Evolutionary conservation across 2,888 invertebrate genomes (phyloP).

Genomic region (Adineta ricciae): DNA sequence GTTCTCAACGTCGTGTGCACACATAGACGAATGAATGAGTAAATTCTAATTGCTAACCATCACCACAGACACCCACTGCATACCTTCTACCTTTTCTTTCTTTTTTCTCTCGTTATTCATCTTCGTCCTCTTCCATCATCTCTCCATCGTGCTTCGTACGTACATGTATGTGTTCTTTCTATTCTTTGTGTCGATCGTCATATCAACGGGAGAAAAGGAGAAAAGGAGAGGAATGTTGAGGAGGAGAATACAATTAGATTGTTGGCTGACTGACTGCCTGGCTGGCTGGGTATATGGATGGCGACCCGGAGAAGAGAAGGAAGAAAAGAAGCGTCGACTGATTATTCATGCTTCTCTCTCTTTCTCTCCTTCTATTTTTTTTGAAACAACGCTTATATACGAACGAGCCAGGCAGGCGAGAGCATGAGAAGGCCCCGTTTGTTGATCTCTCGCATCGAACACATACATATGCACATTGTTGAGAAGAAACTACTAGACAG

Average conservation of each 20-base stretch:
- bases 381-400: neutral
- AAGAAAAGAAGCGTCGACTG: constrained; percentile 15
- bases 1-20: neutral
- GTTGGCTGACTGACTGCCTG: neutral
- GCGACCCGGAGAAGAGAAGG: constrained; percentile 4
- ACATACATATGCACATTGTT: neutral
- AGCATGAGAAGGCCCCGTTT: constrained; percentile 12
- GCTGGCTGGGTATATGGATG: neutral
- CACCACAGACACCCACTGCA: neutral
- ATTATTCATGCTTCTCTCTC: constrained; percentile 12
- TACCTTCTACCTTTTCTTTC: constrained; percentile 15
- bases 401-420: neutral
- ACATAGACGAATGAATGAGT: neutral
- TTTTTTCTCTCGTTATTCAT: neutral
- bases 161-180: neutral
- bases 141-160: neutral
- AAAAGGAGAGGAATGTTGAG: neutral
- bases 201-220: neutral
- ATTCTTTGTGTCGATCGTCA: neutral
- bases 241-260: constrained; percentile 8
- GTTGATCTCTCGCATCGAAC: neutral
- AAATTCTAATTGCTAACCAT: constrained; percentile 9
- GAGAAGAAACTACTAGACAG: neutral
- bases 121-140: neutral
- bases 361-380: neutral